Conservation (phyloP, 2,797 vertebrate genomes). For the Sebastes taczanowskii region DNA sequence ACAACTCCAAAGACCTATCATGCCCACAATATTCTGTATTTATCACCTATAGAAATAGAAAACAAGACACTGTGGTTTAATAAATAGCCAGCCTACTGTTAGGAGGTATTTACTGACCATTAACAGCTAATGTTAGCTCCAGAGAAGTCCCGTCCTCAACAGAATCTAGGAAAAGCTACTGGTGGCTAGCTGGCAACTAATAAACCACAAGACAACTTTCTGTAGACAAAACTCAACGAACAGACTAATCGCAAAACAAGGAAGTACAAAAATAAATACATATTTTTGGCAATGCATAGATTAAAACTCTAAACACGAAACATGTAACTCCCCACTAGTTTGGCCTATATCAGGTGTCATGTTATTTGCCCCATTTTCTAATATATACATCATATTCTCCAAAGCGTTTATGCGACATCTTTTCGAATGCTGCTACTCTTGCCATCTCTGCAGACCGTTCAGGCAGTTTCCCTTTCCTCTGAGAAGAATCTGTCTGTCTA, state of each 20-base stretch:
- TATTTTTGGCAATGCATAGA: not conserved
- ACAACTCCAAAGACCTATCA: not conserved
- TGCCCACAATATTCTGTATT: not conserved
- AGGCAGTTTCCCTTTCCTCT: not conserved
- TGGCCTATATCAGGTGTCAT: not conserved
- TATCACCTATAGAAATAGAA: not conserved
- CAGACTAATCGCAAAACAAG: not conserved
- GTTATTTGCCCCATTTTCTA: not conserved
- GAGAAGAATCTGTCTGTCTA: not conserved
- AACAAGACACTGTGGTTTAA: not conserved
- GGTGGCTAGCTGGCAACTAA: not conserved
- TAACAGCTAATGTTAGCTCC: not conserved
- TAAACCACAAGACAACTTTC: not conserved
- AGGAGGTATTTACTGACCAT: not conserved
- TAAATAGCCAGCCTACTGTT: not conserved
- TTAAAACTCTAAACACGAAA: not conserved
- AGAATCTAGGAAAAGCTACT: rapidly evolving
- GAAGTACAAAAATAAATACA: not conserved
- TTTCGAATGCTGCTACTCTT: not conserved
- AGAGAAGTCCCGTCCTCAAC: not conserved
- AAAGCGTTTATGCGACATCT: not conserved
- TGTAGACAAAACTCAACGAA: not conserved
- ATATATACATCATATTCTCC: not conserved
- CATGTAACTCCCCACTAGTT: not conserved
- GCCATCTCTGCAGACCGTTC: not conserved